phyloP scores from a whole-genome alignment of 2,113 vertebrate genomes.

The Gila orcuttii region DNA sequence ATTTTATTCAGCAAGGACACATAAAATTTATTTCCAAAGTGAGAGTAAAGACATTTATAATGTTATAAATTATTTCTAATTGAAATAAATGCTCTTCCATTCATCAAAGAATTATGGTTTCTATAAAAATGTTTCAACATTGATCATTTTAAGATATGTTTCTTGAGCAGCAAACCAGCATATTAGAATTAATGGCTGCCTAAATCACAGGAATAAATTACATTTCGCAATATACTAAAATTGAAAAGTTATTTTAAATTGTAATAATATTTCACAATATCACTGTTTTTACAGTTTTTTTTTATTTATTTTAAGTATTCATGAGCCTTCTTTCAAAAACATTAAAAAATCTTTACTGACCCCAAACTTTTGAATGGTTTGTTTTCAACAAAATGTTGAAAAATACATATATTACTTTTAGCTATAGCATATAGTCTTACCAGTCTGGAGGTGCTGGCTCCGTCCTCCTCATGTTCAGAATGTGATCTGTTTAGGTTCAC shows the following conservation, averaged over 20 bases:
- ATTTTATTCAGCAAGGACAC: not conserved
- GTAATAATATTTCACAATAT: not conserved
- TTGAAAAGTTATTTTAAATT: not conserved
- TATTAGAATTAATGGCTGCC: not conserved
- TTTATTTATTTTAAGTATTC: no score
- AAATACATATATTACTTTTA: not conserved
- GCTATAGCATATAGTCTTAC: conserved; percentile 49
- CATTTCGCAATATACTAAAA: not conserved
- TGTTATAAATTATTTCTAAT: not conserved
- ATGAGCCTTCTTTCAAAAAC: no score
- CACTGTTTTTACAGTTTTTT: not conserved
- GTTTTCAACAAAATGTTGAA: not conserved
- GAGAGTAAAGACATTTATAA: not conserved
- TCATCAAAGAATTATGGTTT: not conserved
- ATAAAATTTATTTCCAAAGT: not conserved
- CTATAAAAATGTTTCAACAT: not conserved
- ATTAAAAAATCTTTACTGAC: not conserved
- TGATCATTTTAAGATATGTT: not conserved
- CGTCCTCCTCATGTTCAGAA: conserved; percentile 77
- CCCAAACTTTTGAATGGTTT: not conserved
- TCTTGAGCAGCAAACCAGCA: not conserved
- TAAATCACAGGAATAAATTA: not conserved
- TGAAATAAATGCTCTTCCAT: not conserved
- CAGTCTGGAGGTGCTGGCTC: conserved; percentile 70
- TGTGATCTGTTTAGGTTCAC: conserved; percentile 59